These are phyloP conservation scores for Carapus acus DNA, from an alignment of 2,797 vertebrate genomes.

Conservation along the genomic window DNA sequence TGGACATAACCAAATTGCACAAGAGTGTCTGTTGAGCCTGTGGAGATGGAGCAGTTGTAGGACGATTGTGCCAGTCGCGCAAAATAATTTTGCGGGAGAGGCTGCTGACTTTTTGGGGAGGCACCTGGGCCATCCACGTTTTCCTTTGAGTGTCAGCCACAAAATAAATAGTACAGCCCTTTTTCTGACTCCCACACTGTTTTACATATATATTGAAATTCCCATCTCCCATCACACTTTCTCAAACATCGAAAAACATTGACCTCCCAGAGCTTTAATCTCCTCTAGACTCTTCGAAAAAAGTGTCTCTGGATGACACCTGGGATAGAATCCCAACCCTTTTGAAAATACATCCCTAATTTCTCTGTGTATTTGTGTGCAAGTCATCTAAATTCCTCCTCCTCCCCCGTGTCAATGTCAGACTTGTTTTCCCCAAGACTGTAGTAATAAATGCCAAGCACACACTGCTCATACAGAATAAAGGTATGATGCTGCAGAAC, in stretches of 20 bases:
- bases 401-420: slow-evolving; percentile 39
- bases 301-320: slow-evolving; percentile 24
- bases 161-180: slow-evolving; percentile 44
- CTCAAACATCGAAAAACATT: slow-evolving; percentile 28
- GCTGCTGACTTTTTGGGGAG: slow-evolving; percentile 4
- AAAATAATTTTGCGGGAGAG: slow-evolving; percentile 10
- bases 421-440: slow-evolving; percentile 12
- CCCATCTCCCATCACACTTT: slow-evolving; percentile 32
- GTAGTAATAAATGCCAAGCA: slow-evolving; percentile 29
- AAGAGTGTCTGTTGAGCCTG: slow-evolving; percentile 19
- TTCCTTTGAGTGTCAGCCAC: slow-evolving; percentile 30
- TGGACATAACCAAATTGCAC: no score
- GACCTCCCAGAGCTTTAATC: slow-evolving; percentile 50
- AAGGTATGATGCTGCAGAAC: background rate
- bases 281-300: slow-evolving; percentile 39
- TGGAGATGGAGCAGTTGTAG: slow-evolving; percentile 5
- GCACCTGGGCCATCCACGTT: slow-evolving; percentile 15
- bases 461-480: slow-evolving; percentile 9
- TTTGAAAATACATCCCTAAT: slow-evolving; percentile 34
- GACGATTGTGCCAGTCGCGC: slow-evolving; percentile 2
- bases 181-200: slow-evolving; percentile 43
- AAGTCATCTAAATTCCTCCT: slow-evolving; percentile 25
- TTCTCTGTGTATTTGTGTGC: slow-evolving; percentile 22
- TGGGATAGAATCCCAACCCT: slow-evolving; percentile 23
- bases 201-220: slow-evolving; percentile 72